A percentile compares a stretch with the other conserved stretches of the same genome.
These are phyloP conservation scores for Sinocyclocheilus anophthalmus DNA, from an alignment of 2,113 vertebrate genomes.

Conservation along the genomic window DNA sequence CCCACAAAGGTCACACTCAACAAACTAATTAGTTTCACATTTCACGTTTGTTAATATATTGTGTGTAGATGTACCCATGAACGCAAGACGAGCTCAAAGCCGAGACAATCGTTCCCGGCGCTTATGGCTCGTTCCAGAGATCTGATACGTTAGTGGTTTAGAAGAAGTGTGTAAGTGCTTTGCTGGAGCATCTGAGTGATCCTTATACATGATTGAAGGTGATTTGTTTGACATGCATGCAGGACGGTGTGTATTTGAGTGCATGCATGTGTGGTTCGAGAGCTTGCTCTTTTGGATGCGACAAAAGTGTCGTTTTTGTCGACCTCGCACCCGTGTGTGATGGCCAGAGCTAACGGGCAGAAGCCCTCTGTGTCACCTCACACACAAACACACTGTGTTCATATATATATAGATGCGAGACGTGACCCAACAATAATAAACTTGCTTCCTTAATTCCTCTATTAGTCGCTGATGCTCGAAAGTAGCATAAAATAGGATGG, in stretches of 20 bases:
- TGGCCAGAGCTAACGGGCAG: slow-evolving; percentile 1
- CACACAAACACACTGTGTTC: background rate
- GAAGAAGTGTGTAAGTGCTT: background rate
- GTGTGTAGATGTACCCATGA: background rate
- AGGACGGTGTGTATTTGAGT: slow-evolving; percentile 7
- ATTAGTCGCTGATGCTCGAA: slow-evolving; percentile 22
- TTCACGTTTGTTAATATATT: background rate
- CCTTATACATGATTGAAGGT: background rate
- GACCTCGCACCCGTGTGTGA: slow-evolving; percentile 65
- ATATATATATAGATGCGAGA: background rate
- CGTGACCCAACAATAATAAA: background rate
- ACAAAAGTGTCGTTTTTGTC: slow-evolving; percentile 62
- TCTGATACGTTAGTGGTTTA: background rate
- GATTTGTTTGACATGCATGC: background rate
- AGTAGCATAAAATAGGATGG: background rate
- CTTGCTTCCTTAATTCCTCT: slow-evolving; percentile 43
- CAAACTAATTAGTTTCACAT: background rate
- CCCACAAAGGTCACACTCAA: background rate
- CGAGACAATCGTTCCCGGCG: background rate
- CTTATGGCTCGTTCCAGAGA: background rate
- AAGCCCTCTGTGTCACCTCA: background rate
- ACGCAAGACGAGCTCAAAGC: background rate
- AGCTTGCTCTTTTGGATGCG: slow-evolving; percentile 70
- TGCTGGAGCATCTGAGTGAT: background rate
- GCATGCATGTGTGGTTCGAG: slow-evolving; percentile 53